Conservation (phyloP, 1,140 invertebrate genomes). For the Apis mellifera region Amel_HAv3.1 CM009942.2:9196501-9197000, state of each 20-base stretch:
- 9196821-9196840: constrained; percentile 73
- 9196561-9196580: constrained; percentile 33
- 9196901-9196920: constrained; percentile 47
- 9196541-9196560: not conserved
- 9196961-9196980: constrained; percentile 1
- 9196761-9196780: constrained; percentile 26
- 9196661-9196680: constrained; percentile 46
- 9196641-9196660: constrained; percentile 64
- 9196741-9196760: not conserved
- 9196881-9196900: constrained; percentile 55
- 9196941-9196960: not conserved
- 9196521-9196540: not conserved
- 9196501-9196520: not conserved
- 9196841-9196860: constrained; percentile 62
- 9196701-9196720: constrained; percentile 3
- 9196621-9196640: constrained; percentile 74
- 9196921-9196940: not conserved
- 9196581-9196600: not conserved
- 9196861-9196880: constrained; percentile 55
- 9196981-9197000: constrained; percentile 4
- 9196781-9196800: not conserved
- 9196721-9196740: not conserved
- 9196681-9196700: constrained; percentile 61
- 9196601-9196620: not conserved
- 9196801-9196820: not conserved